Evolutionary conservation across 1,140 invertebrate species (phyloP), one percentile per base, ranked within the genome.

Genomic region (Magallana ariakensis): DNA sequence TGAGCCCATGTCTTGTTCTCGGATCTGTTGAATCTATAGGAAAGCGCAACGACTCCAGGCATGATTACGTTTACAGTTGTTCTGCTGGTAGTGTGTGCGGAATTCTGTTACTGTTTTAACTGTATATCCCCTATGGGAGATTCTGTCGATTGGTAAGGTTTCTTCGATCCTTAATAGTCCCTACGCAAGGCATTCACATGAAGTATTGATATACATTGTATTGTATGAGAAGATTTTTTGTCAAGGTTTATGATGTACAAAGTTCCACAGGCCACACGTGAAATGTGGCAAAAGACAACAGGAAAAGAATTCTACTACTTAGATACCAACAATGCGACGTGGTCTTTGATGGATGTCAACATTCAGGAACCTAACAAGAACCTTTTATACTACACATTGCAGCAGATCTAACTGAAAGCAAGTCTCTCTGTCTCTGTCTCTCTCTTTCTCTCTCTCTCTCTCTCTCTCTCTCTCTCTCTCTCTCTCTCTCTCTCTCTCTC

Each of bases 241-340:
- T 9, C 9, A 83, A 58, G 46, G 56, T 82, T 19, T 82, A 56
- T 56, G 16, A 56, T 82, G 55, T 82, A 82, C 80, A 82, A 82
- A 82, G 19, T 82, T 9, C 80, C 80, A 13, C 10, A 13, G 13
- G 11, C 66, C 5, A 75, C 66, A 8, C 10, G 9, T 8, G 15
- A 11, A 22, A 33, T 22, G 22, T 8, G 22, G 26, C 9, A 9
- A 22, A 75, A 75, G 11, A 75, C 66, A 13, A 75, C 66, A 1
- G 66, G 80, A 9, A 11, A 55, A 22, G 80, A 54, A n/a, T 82
- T 55, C 46, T 82, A 82, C 19, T 82, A 82, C 54, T 3, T 82
- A 16, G 80, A 82, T 53, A 0, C 53, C 15, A 1, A 54, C 53
- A 15, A 16, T 16, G 46, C 80, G 0, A 13, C 15, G 7, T 82